Evolutionary conservation across 2,888 invertebrate species (phyloP).

Genomic region (Crepidodera aurea): DNA sequence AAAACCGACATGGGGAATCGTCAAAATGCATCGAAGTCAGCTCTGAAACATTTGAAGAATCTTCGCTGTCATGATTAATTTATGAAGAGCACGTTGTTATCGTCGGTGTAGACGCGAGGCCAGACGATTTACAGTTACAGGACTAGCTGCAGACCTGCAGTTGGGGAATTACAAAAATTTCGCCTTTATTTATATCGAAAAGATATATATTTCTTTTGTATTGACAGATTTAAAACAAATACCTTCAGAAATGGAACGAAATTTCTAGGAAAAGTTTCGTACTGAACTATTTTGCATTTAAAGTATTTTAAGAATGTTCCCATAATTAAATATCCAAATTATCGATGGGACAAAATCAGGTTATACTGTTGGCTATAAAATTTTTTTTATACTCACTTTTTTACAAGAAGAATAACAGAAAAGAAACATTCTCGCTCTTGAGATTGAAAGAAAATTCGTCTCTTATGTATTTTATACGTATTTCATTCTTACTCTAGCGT

Average conservation of each 20-base stretch:
- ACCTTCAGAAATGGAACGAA: neutral
- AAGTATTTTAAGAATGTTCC: neutral
- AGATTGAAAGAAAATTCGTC: too few species aligned
- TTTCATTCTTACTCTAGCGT: too few species aligned
- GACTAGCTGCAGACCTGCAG: constrained; percentile 9
- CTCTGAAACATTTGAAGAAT: constrained; percentile 40
- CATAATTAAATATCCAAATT: too few species aligned
- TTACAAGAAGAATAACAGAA: too few species aligned
- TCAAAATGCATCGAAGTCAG: constrained; percentile 31
- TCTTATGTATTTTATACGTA: too few species aligned
- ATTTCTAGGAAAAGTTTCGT: neutral
- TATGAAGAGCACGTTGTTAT: constrained; percentile 51
- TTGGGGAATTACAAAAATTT: constrained; percentile 49
- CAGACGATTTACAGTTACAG: constrained; percentile 53
- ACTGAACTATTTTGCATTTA: neutral
- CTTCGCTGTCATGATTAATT: constrained; percentile 50
- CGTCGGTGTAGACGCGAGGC: constrained; percentile 52
- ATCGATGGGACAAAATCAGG: too few species aligned
- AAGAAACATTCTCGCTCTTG: too few species aligned
- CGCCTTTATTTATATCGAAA: constrained; percentile 36
- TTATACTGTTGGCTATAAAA: too few species aligned
- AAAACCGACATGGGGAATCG: constrained; percentile 26
- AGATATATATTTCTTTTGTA: neutral
- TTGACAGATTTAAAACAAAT: neutral
- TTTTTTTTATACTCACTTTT: too few species aligned